phyloP scores from a whole-genome alignment of 2,888 invertebrate species.

The Drosophila infuscata region DNA sequence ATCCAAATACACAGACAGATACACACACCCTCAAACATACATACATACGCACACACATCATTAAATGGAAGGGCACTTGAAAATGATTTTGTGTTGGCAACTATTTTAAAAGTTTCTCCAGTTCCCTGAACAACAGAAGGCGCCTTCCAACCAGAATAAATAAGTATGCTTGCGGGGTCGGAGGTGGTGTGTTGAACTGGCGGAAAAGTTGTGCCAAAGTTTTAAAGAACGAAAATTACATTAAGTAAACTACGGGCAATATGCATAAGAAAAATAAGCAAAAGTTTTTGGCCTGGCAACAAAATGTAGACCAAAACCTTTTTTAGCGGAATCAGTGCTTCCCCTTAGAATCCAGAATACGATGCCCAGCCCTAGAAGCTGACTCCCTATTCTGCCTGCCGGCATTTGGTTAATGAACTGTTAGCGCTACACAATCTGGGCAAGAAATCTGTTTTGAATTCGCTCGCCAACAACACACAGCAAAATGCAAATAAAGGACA shows the following conservation, averaged over 20 bases:
- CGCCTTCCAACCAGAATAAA: slow-evolving; percentile 31
- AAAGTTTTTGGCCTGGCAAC: slow-evolving; percentile 42
- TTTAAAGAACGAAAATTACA: slow-evolving; percentile 59
- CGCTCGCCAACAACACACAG: slow-evolving; percentile 46
- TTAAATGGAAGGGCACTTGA: slow-evolving; percentile 47
- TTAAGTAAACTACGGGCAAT: slow-evolving; percentile 42
- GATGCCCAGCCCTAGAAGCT: background rate
- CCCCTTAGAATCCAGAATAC: slow-evolving; percentile 7
- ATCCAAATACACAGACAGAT: background rate
- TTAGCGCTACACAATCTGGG: slow-evolving; percentile 76
- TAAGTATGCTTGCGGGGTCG: slow-evolving; percentile 17
- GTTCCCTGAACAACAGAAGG: slow-evolving; percentile 39
- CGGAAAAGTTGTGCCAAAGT: slow-evolving; percentile 50
- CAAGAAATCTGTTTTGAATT: slow-evolving; percentile 77
- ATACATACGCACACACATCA: background rate
- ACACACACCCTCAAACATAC: background rate
- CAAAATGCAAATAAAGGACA: slow-evolving; percentile 59
- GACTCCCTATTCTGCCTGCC: slow-evolving; percentile 16
- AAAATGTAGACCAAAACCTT: slow-evolving; percentile 51
- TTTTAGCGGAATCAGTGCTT: slow-evolving; percentile 41
- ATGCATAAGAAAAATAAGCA: slow-evolving; percentile 35
- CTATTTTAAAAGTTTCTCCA: slow-evolving; percentile 71
- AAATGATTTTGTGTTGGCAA: slow-evolving; percentile 74
- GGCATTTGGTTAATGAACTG: slow-evolving; percentile 79
- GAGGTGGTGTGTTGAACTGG: background rate